Evolutionary conservation across 1,140 invertebrate species (phyloP).

Genomic region (Mylabris phalerata): DNA sequence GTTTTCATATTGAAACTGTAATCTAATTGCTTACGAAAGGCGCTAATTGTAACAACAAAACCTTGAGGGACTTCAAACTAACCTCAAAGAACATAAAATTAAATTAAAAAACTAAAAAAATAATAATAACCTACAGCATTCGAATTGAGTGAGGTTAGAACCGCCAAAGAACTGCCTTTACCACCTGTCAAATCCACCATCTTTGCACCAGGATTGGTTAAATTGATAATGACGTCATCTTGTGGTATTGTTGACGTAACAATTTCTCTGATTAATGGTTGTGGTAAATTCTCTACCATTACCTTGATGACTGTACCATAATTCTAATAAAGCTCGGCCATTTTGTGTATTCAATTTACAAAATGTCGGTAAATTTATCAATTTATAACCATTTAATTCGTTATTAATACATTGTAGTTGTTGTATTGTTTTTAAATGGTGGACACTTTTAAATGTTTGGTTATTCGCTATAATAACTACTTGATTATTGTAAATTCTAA

Average conservation of each 20-base stretch:
- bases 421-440: background rate
- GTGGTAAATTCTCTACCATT: constrained; percentile 9
- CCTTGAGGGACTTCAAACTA: constrained; percentile 30
- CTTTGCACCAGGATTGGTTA: constrained; percentile 21
- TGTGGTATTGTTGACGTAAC: constrained; percentile 11
- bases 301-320: constrained; percentile 21
- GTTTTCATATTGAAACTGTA: constrained; percentile 24
- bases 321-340: constrained; percentile 25
- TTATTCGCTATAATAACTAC: background rate
- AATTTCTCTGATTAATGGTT: constrained; percentile 1
- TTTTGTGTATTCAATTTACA: constrained; percentile 25
- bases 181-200: constrained; percentile 51
- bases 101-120: background rate
- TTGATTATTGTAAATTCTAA: constrained; percentile 1
- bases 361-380: constrained; percentile 20
- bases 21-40: constrained; percentile 26
- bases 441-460: background rate
- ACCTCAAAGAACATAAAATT: background rate
- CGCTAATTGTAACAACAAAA: constrained; percentile 31
- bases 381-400: constrained; percentile 17
- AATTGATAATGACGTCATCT: constrained; percentile 15
- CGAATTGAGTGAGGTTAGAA: constrained; percentile 47
- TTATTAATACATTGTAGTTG: background rate
- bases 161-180: constrained; percentile 63
- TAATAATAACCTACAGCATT: constrained; percentile 37